Base-by-base conservation (phyloP, 2,113 vertebrate genomes). In the Odocoileus virginianus region DNA sequence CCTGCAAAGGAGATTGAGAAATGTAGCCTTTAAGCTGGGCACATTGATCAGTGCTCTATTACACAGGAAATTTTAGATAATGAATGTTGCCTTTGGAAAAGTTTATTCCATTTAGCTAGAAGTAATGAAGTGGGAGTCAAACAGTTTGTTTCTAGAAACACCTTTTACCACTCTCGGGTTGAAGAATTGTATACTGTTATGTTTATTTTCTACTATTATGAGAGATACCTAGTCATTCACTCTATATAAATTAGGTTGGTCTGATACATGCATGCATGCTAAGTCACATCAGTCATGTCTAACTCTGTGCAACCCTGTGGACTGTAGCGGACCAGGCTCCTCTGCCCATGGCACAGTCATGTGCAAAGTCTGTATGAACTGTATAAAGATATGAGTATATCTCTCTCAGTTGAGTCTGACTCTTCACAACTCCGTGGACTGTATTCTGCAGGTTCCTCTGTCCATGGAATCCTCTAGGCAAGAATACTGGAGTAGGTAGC, bases 231-330 rank as follows among this genome's bases (percentile, higher is more conserved):
- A 23, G 17, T 57, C 33, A 88, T 71, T 79, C 17, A 50, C 0
- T 64, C 8, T 19, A n/a, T 21, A 5, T 33, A 19, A 13, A 8
- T 64, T 58, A 57, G 1, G 12, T 21, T 76, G 7, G 12, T 45
- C n/a, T 54, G 28, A 2, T 76, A 16, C 4, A 23, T 71, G n/a
- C 64, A 36, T 23, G 19, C 1, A 0, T 23, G n/a, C 64, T 71
- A 71, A 23, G 17, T 36, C 36, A 19, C n/a, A 36, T 71, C n/a
- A n/a, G 21, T 36, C 64, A 71, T 23, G 10, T 58, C 57, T 58
- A 58, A 58, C 57, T 58, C 25, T 58, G 64, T 71, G 64, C 19
- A 71, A 71, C n/a, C 4, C 9, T 1, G 0, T 36, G n/a, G 9
- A 23, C 64, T 71, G 0, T 23, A 71, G 64, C 64, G 5, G 10